Evolutionary conservation across 2,797 vertebrate species (phyloP).

Genomic region (Neosilurus hyrtlii): DNA sequence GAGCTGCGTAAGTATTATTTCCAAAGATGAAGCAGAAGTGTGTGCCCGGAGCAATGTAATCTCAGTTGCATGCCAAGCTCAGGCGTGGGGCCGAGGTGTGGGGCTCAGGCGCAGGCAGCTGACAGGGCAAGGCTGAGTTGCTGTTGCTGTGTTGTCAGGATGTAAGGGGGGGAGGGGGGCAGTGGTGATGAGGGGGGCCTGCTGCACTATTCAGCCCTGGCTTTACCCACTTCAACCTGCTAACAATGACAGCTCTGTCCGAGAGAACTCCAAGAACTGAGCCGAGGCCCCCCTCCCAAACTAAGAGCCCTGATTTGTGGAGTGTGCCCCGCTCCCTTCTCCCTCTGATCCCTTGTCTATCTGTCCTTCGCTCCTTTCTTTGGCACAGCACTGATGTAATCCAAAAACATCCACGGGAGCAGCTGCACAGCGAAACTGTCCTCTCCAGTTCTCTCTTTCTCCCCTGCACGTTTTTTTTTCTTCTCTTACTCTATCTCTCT

Average conservation of each 20-base stretch:
- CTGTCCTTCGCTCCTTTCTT: constrained; percentile 73
- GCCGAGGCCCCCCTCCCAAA: constrained; percentile 51
- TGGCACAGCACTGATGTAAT: constrained; percentile 86
- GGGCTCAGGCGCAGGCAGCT: constrained; percentile 69
- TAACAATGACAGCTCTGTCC: constrained; percentile 83
- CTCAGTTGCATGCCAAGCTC: constrained; percentile 72
- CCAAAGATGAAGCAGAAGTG: constrained; percentile 49
- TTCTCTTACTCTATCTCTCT: constrained; percentile 66
- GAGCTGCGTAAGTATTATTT: constrained; percentile 62
- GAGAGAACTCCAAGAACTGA: constrained; percentile 66
- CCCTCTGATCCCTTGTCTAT: constrained; percentile 64
- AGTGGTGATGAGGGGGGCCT: constrained; percentile 34
- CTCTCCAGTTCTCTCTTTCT: constrained; percentile 66
- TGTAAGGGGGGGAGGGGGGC: constrained; percentile 47
- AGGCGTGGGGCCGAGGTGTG: constrained; percentile 50
- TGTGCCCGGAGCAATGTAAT: constrained; percentile 64
- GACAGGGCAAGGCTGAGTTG: constrained; percentile 73
- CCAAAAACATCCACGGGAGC: constrained; percentile 84
- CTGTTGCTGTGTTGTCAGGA: constrained; percentile 74
- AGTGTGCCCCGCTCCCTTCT: constrained; percentile 75
- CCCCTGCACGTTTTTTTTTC: constrained; percentile 62
- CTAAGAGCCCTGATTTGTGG: constrained; percentile 75
- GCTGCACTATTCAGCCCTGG: constrained; percentile 71
- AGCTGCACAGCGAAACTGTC: constrained; percentile 88
- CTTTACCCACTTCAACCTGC: constrained; percentile 72